Evolutionary conservation across 1,140 invertebrate species (phyloP).

Genomic region (Galendromus occidentalis): DNA sequence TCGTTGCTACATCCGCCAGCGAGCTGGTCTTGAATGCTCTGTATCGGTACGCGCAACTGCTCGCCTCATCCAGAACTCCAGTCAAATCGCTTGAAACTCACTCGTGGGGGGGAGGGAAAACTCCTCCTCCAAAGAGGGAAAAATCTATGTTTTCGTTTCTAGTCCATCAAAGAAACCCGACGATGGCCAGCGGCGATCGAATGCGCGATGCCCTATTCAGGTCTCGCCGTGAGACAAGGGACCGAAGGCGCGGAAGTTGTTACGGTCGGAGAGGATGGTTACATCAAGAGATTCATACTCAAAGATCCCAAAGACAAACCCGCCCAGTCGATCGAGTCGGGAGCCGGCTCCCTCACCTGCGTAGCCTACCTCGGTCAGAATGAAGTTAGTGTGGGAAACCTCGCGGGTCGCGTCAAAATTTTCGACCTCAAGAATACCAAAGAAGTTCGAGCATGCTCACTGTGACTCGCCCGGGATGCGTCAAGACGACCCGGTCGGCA

Average conservation of each 20-base stretch:
- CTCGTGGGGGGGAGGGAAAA: too few relatives aligned
- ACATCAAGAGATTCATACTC: not conserved
- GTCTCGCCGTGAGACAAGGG: not conserved
- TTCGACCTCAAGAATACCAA: not conserved
- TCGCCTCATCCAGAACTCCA: too few relatives aligned
- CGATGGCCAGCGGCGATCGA: not conserved
- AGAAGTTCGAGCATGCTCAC: not conserved
- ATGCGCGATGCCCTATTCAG: not conserved
- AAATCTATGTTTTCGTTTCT: not conserved
- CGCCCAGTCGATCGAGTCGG: not conserved
- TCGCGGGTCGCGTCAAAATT: not conserved
- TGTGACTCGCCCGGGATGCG: too few relatives aligned
- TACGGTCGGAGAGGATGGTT: not conserved
- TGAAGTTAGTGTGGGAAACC: not conserved
- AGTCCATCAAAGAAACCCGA: not conserved
- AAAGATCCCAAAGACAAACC: not conserved
- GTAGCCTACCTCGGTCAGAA: not conserved
- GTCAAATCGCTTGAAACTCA: too few relatives aligned
- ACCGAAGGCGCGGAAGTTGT: slow-evolving; percentile 2
- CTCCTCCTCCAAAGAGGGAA: too few relatives aligned
- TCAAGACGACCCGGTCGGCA: not conserved
- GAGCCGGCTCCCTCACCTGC: not conserved
- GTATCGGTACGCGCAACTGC: not conserved
- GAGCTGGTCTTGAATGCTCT: not conserved
- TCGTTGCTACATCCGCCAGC: not conserved